Conservation (phyloP, 92 coral and sea anemone genomes). For the Zoanthus sansibaricus region DNA sequence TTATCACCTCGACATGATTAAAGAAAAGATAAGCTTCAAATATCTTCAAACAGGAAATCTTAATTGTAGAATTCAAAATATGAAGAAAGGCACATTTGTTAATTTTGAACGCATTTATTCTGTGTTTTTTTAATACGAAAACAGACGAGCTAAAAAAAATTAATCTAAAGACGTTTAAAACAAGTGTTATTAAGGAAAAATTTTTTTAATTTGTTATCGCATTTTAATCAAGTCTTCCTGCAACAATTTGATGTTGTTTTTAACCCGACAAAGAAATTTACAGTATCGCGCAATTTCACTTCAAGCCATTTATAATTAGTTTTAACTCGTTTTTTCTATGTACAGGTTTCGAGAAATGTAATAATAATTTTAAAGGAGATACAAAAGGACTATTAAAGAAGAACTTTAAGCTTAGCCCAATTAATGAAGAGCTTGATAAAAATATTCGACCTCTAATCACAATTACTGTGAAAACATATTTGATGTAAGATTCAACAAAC, state of each 20-base stretch:
- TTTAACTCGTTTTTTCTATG: constrained; percentile 2
- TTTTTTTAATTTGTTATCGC: constrained; percentile 45
- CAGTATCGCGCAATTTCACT: constrained; percentile 16
- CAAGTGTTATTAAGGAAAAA: background rate
- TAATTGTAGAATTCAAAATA: constrained; percentile 12
- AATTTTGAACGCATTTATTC: background rate
- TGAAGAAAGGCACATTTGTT: background rate
- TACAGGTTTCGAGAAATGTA: background rate
- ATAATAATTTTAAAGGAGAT: background rate
- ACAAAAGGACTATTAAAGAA: background rate
- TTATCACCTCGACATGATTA: constrained; percentile 3
- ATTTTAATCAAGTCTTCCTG: constrained; percentile 29
- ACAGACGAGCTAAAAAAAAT: background rate
- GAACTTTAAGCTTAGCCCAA: background rate
- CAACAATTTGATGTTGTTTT: constrained; percentile 43
- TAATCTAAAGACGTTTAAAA: background rate
- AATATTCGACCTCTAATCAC: constrained; percentile 43
- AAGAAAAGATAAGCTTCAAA: background rate
- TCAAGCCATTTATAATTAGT: background rate
- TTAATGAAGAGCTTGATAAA: constrained; percentile 19
- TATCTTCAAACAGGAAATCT: constrained; percentile 1
- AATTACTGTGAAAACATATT: constrained; percentile 44
- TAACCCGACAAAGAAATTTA: constrained; percentile 50
- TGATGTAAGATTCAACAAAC: constrained; percentile 45
- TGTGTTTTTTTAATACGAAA: background rate